Conservation (phyloP, 2,797 vertebrate species). For the Remorina albescens region DNA sequence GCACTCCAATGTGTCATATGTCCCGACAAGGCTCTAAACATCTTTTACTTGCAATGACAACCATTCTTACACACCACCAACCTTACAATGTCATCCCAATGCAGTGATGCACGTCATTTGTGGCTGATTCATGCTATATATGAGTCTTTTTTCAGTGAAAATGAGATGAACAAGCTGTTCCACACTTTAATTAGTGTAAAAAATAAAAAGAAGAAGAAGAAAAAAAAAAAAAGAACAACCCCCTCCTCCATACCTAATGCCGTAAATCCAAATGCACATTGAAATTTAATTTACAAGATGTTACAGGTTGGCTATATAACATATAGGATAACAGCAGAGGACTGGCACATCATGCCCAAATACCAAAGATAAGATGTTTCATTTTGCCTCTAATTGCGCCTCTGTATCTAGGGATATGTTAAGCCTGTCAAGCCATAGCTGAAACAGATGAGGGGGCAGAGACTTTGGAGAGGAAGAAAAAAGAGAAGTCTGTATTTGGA, state of each 20-base stretch:
- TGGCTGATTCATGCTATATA: constrained; percentile 6
- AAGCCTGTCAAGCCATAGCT: constrained; percentile 30
- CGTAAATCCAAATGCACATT: constrained; percentile 12
- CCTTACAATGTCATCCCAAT: constrained; percentile 35
- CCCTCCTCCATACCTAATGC: constrained; percentile 3
- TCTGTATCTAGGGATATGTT: constrained; percentile 12
- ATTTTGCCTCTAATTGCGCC: constrained; percentile 48
- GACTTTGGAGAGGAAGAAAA: constrained; percentile 14
- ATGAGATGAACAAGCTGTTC: constrained; percentile 4
- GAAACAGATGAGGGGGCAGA: constrained; percentile 37
- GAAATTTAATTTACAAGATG: constrained; percentile 25
- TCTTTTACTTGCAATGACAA: constrained; percentile 50
- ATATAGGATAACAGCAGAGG: not conserved
- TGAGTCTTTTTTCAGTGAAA: constrained; percentile 9
- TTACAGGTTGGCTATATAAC: constrained; percentile 12
- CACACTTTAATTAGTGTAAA: constrained; percentile 20
- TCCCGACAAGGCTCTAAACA: constrained; percentile 61
- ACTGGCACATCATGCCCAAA: constrained; percentile 23
- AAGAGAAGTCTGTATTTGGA: constrained; percentile 32
- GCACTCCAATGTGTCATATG: constrained; percentile 50
- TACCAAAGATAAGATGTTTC: constrained; percentile 22
- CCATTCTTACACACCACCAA: constrained; percentile 38
- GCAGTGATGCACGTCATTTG: constrained; percentile 10
- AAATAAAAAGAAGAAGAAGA: too few species aligned
- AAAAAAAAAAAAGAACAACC: constrained; percentile 27